Conservation (phyloP, 2,888 invertebrate species). For the Pammene fasciana region DNA sequence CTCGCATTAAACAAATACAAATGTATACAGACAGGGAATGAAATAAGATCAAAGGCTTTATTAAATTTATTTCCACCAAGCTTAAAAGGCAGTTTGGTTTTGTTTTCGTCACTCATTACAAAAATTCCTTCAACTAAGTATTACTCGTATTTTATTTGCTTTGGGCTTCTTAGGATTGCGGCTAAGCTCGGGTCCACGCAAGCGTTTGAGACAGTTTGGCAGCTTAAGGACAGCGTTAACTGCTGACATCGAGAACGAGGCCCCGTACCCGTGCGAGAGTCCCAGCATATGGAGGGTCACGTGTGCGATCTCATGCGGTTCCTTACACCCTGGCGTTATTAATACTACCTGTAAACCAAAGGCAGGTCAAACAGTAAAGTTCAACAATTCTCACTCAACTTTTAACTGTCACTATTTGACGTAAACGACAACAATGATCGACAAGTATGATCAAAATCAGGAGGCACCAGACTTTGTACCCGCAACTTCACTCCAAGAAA, state of each 20-base stretch:
- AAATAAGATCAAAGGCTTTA: too few relatives aligned
- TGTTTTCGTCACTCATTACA: too few relatives aligned
- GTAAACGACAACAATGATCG: too few relatives aligned
- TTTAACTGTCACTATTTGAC: too few relatives aligned
- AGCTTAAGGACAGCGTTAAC: conserved; percentile 5
- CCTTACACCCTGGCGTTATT: conserved; percentile 66
- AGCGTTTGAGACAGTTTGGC: conserved; percentile 4
- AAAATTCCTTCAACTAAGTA: not conserved
- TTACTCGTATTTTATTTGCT: not conserved
- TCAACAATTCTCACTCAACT: too few relatives aligned
- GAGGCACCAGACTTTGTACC: too few relatives aligned
- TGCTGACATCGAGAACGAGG: not conserved
- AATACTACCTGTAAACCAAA: conserved; percentile 58
- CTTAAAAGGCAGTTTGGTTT: too few relatives aligned
- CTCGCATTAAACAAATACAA: too few relatives aligned
- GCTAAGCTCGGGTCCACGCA: not conserved
- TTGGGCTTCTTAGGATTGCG: not conserved
- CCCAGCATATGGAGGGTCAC: conserved; percentile 67
- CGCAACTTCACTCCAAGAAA: too few relatives aligned
- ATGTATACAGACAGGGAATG: too few relatives aligned
- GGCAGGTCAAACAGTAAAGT: not conserved
- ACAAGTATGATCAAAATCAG: too few relatives aligned
- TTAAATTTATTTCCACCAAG: too few relatives aligned
- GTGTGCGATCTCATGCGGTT: conserved; percentile 65
- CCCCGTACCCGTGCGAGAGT: conserved; percentile 50